phyloP scores from a whole-genome alignment of 2,888 invertebrate species.

The Homarus gammarus region DNA sequence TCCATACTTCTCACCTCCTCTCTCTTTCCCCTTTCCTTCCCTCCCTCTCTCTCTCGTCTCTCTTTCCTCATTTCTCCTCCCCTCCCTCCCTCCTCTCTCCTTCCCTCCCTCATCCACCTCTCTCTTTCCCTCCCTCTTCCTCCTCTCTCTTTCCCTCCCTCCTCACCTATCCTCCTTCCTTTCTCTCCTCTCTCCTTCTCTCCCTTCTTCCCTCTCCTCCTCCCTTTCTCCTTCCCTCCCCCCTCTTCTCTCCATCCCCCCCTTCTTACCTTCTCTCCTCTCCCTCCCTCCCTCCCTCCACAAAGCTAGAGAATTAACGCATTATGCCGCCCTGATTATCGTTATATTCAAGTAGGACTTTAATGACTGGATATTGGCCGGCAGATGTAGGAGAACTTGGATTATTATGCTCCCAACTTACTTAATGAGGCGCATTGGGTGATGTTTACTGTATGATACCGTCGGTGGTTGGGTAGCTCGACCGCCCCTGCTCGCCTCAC shows the following conservation, averaged over 20 bases:
- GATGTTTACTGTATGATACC: conserved; percentile 24
- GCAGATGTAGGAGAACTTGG: conserved; percentile 36
- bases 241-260: neutral
- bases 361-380: conserved; percentile 58
- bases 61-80: neutral
- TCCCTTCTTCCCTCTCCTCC: conserved; percentile 11
- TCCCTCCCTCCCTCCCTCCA: neutral
- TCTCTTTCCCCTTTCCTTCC: neutral
- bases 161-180: neutral
- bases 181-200: conserved; percentile 8
- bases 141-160: neutral
- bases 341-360: conserved; percentile 48
- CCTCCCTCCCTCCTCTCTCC: neutral
- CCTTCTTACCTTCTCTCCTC: conserved; percentile 16
- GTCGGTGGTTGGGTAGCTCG: too few relatives aligned
- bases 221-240: conserved; percentile 8
- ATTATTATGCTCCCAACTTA: conserved; percentile 46
- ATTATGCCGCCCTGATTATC: conserved; percentile 52
- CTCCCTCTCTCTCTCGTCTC: neutral
- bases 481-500: too few relatives aligned
- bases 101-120: neutral
- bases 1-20: neutral
- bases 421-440: conserved; percentile 37
- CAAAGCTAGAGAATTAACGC: conserved; percentile 25
- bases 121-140: neutral